Conservation (phyloP, 2,888 invertebrate genomes). For the Chironomus riparius region DNA sequence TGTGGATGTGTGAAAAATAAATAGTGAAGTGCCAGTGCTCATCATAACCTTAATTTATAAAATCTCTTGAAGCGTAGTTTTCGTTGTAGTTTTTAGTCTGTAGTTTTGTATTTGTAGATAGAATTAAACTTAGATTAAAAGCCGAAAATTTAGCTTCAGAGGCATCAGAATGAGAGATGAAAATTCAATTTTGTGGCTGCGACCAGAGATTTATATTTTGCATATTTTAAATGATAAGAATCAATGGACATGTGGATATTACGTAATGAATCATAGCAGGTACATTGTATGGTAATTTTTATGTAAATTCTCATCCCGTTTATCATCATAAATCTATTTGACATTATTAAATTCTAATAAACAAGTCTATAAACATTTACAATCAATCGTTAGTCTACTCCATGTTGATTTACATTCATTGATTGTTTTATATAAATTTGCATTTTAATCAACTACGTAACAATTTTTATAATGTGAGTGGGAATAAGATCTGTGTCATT, state of each 20-base stretch:
- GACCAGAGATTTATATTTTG: not conserved
- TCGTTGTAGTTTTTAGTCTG: conserved; percentile 24
- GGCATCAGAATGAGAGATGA: not conserved
- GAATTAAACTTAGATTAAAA: conserved; percentile 22
- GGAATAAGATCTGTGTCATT: not conserved
- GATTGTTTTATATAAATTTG: not conserved
- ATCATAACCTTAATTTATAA: no score
- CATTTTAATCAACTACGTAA: not conserved
- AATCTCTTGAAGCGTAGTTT: conserved; percentile 14
- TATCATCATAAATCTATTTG: not conserved
- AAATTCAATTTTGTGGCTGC: no score
- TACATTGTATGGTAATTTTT: not conserved
- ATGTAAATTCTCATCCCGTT: not conserved
- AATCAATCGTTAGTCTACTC: not conserved
- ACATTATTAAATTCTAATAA: not conserved
- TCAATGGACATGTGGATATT: not conserved
- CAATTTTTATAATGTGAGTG: not conserved
- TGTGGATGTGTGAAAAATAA: no score
- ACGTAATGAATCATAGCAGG: not conserved
- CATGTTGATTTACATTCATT: not conserved
- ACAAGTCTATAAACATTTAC: not conserved
- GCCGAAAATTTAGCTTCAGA: conserved; percentile 23
- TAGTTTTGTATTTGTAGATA: conserved; percentile 14
- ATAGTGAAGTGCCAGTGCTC: no score
- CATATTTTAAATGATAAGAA: not conserved